Conservation (phyloP, 2,888 invertebrate species). For the Orchesellides sinensis region DNA sequence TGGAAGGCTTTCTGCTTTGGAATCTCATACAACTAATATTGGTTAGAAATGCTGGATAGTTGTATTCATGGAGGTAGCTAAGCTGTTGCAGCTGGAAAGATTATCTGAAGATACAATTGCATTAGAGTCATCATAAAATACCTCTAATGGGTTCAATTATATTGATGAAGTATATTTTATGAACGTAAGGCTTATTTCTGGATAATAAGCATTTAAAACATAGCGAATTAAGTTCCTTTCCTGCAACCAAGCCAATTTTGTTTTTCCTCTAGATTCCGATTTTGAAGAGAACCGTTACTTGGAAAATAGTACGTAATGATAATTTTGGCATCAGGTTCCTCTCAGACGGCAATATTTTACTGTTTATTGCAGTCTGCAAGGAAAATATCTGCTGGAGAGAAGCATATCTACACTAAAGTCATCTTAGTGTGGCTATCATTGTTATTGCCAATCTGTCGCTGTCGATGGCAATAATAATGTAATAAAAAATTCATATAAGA, state of each 20-base stretch:
- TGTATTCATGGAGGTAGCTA: background rate
- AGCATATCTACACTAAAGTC: background rate
- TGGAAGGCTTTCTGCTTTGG: background rate
- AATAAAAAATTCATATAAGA: too few relatives aligned
- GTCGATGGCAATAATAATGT: slow-evolving; percentile 3
- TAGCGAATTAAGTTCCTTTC: too few relatives aligned
- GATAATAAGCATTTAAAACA: too few relatives aligned
- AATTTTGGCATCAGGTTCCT: background rate
- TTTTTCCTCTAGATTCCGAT: too few relatives aligned
- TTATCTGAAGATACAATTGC: background rate
- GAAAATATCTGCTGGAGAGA: background rate
- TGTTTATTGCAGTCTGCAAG: background rate
- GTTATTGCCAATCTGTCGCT: background rate
- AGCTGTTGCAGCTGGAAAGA: background rate
- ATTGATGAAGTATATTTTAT: too few relatives aligned
- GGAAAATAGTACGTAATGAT: too few relatives aligned
- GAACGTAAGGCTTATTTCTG: too few relatives aligned
- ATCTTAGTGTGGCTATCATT: background rate
- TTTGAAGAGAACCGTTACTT: too few relatives aligned
- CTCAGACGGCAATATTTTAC: background rate
- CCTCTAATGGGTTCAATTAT: background rate
- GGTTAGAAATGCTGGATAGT: background rate
- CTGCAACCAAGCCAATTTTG: too few relatives aligned
- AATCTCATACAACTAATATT: background rate
- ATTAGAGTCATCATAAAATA: background rate